Conservation (phyloP, 2,797 vertebrate species). For the Pitangus sulphuratus region DNA sequence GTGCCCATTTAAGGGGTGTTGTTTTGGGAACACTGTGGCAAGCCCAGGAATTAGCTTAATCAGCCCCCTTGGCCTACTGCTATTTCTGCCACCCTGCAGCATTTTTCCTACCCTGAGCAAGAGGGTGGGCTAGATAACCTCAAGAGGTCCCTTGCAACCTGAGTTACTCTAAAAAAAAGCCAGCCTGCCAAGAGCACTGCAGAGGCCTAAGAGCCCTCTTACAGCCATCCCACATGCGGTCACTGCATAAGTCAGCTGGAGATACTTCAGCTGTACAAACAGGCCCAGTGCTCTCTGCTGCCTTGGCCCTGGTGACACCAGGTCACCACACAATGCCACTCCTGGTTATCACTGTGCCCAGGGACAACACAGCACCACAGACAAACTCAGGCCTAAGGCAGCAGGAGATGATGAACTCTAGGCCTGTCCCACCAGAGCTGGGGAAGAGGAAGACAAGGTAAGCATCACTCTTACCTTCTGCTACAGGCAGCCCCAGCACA, state of each 20-base stretch:
- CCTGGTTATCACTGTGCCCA: background rate
- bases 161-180: background rate
- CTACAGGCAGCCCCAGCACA: background rate
- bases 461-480: background rate
- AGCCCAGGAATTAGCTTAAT: background rate
- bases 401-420: background rate
- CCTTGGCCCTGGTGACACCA: background rate
- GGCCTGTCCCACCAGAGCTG: background rate
- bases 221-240: too few species aligned
- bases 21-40: background rate
- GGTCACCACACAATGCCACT: background rate
- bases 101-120: background rate
- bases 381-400: background rate
- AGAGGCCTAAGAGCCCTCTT: background rate
- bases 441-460: background rate
- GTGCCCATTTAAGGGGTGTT: background rate
- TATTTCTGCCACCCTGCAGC: background rate
- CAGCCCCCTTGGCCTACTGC: rapidly evolving
- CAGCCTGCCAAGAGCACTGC: background rate
- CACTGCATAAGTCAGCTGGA: rapidly evolving
- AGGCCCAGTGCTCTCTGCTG: background rate
- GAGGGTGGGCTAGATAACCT: background rate
- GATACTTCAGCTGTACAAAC: background rate
- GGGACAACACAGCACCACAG: background rate
- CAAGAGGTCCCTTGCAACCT: background rate